Percentiles rank a stretch among this genome's conserved stretches.
Conservation (phyloP, 2,888 invertebrate species). For the Ectropis crepuscularia region DNA sequence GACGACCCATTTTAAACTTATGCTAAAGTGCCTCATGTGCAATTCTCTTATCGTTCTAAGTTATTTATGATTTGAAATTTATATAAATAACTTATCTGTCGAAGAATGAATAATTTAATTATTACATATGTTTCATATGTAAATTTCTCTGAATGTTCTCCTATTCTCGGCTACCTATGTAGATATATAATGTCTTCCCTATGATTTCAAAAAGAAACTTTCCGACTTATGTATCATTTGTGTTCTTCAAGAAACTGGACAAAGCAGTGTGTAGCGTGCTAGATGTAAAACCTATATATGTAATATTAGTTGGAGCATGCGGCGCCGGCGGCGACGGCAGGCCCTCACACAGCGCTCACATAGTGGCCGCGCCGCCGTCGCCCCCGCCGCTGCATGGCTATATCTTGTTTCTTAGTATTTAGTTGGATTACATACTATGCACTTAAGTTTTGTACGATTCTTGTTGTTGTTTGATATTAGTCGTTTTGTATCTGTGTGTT, state of each 20-base stretch:
- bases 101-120: constrained; percentile 2
- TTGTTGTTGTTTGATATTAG: constrained; percentile 54
- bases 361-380: constrained; percentile 59
- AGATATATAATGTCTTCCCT: constrained; percentile 26
- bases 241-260: constrained; percentile 28
- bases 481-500: constrained; percentile 46
- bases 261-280: constrained; percentile 52
- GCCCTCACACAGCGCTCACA: constrained; percentile 50
- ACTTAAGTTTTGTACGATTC: constrained; percentile 69
- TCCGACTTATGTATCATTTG: constrained; percentile 1
- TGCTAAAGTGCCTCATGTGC: constrained; percentile 66
- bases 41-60: constrained; percentile 40
- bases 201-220: constrained; percentile 10
- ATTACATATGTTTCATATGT: constrained; percentile 4
- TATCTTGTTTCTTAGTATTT: constrained; percentile 67
- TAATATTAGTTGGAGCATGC: constrained; percentile 42
- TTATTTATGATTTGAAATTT: constrained; percentile 18
- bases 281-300: constrained; percentile 45
- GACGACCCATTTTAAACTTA: constrained; percentile 51
- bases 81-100: constrained; percentile 16
- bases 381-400: constrained; percentile 49
- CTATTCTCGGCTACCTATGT: constrained; percentile 6
- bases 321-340: constrained; percentile 51
- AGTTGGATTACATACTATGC: constrained; percentile 63
- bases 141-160: background rate